Evolutionary conservation across 2,113 vertebrate genomes (phyloP).

Genomic region (Tricholaema leucomelas): DNA sequence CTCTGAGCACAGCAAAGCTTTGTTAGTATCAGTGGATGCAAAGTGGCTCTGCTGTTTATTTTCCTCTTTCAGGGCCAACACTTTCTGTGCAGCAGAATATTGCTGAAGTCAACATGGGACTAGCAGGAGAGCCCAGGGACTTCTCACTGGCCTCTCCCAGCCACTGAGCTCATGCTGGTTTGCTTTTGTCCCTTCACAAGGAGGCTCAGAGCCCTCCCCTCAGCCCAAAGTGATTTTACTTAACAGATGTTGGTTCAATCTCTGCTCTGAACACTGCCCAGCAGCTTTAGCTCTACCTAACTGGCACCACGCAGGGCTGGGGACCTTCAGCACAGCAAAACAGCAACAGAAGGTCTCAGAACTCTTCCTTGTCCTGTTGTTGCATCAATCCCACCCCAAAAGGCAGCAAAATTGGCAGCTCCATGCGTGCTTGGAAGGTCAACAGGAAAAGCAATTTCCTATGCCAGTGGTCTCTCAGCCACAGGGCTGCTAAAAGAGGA

Average conservation of each 20-base stretch:
- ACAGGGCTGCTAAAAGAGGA: neutral
- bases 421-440: neutral
- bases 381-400: neutral
- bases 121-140: neutral
- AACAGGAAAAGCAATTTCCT: slow-evolving; percentile 39
- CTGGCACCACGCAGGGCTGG: neutral
- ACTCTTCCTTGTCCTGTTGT: neutral
- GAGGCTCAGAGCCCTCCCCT: neutral
- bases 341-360: neutral
- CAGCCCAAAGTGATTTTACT: neutral
- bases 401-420: neutral
- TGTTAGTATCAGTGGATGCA: neutral
- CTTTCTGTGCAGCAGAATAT: slow-evolving; percentile 6
- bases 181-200: neutral
- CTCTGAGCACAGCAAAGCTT: neutral
- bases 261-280: neutral
- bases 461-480: neutral
- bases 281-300: neutral
- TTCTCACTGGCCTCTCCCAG: neutral
- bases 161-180: neutral
- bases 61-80: neutral
- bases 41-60: neutral
- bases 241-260: neutral
- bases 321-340: neutral
- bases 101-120: neutral